Percentiles rank a stretch among this genome's conserved stretches.
These are phyloP conservation scores for Tapirus indicus DNA, from an alignment of 2,797 vertebrate genomes.

Conservation along the genomic window DNA sequence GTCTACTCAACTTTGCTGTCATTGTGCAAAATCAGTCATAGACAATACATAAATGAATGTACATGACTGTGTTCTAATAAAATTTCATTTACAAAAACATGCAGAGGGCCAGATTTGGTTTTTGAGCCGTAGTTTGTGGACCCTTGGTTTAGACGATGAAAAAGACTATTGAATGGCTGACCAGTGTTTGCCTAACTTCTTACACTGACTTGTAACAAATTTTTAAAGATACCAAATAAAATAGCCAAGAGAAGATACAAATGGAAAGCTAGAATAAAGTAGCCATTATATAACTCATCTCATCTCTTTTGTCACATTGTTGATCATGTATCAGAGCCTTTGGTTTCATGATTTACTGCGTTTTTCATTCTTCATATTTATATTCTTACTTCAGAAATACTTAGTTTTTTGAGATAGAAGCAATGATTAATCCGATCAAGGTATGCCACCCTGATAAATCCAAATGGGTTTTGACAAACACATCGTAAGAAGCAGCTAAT, in stretches of 20 bases:
- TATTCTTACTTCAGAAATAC: slow-evolving; percentile 52
- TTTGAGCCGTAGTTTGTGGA: neutral
- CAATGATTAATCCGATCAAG: neutral
- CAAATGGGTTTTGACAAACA: neutral
- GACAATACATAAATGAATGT: neutral
- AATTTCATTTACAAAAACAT: neutral
- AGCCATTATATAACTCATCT: neutral
- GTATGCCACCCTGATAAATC: slow-evolving; percentile 1
- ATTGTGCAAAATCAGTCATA: neutral
- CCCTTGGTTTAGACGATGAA: neutral
- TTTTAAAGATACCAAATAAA: slow-evolving; percentile 39
- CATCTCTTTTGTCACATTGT: neutral
- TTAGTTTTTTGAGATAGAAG: neutral
- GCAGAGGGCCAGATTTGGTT: neutral
- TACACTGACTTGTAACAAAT: neutral
- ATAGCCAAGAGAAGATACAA: neutral
- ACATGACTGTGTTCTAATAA: neutral
- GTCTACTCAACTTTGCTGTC: neutral
- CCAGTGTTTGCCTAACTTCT: neutral
- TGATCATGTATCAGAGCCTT: neutral
- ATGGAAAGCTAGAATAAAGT: neutral
- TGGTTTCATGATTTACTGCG: neutral
- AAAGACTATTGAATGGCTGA: neutral
- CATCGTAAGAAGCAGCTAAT: neutral
- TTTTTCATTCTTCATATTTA: neutral